Percentiles rank a stretch among this genome's conserved stretches.
Conservation (phyloP, 2,113 vertebrate species). For the Taxidea taxus region DNA sequence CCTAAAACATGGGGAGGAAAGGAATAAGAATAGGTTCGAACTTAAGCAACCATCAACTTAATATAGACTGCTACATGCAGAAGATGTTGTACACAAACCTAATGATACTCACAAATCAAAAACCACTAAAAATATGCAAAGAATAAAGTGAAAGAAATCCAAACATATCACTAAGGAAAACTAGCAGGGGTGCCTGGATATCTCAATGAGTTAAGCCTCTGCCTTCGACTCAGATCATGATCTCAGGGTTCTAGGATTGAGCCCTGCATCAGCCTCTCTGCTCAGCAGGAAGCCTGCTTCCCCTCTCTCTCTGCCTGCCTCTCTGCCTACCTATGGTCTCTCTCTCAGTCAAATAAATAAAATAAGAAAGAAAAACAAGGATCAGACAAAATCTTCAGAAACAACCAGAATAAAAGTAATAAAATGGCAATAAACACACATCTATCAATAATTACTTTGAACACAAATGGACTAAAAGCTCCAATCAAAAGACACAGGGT, state of each 20-base stretch:
- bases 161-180: not conserved
- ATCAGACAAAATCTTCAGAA: not conserved
- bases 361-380: not conserved
- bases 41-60: not conserved
- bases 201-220: no score
- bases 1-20: not conserved
- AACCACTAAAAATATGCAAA: not conserved
- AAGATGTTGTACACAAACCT: not conserved
- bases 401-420: not conserved
- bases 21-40: not conserved
- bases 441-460: not conserved
- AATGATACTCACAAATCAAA: not conserved
- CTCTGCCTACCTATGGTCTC: no score
- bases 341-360: no score
- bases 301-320: no score
- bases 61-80: not conserved
- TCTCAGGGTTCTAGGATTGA: no score
- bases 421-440: not conserved
- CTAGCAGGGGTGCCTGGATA: not conserved
- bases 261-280: no score
- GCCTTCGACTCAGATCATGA: no score
- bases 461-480: not conserved
- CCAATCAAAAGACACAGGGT: not conserved
- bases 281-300: no score
- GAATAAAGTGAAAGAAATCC: not conserved